Percentiles rank a stretch among this genome's conserved stretches.
These are phyloP conservation scores for Emmelina monodactyla DNA, from an alignment of 2,888 invertebrate species.

Conservation along the genomic window DNA sequence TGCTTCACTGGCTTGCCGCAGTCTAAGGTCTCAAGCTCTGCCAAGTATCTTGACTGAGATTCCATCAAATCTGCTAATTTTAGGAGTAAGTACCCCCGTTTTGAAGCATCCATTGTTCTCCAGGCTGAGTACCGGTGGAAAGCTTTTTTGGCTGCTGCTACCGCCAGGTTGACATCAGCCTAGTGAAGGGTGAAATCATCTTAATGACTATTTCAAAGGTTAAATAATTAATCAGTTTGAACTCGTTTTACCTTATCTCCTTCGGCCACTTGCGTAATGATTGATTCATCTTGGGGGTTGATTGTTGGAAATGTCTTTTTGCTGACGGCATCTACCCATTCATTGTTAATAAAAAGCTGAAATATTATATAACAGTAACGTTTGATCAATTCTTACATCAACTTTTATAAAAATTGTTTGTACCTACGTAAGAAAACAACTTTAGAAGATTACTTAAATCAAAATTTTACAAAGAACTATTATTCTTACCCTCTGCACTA, in stretches of 20 bases:
- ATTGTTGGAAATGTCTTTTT: slow-evolving; percentile 84
- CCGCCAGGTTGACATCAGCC: slow-evolving; percentile 84
- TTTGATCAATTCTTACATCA: no score
- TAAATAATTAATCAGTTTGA: no score
- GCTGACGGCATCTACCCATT: slow-evolving; percentile 79
- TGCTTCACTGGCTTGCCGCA: slow-evolving; percentile 89
- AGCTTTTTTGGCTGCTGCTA: slow-evolving; percentile 79
- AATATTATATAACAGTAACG: no score
- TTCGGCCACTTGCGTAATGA: slow-evolving; percentile 79
- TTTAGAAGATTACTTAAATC: no score
- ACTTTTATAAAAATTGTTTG: no score
- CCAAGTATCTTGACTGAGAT: slow-evolving; percentile 75
- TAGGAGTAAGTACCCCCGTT: slow-evolving; percentile 75
- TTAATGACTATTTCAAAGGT: no score
- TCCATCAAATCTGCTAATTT: slow-evolving; percentile 81
- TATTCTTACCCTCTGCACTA: no score
- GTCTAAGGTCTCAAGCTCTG: slow-evolving; percentile 91
- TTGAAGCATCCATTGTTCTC: slow-evolving; percentile 83
- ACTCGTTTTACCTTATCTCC: slow-evolving; percentile 82
- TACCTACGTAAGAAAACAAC: no score
- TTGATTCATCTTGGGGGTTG: slow-evolving; percentile 80
- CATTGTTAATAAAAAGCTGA: slow-evolving; percentile 84
- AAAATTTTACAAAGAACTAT: no score
- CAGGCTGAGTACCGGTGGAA: slow-evolving; percentile 77
- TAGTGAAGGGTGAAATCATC: no score